These are phyloP conservation scores for Trematomus bernacchii DNA, from an alignment of 2,797 vertebrate species.

Conservation along the genomic window DNA sequence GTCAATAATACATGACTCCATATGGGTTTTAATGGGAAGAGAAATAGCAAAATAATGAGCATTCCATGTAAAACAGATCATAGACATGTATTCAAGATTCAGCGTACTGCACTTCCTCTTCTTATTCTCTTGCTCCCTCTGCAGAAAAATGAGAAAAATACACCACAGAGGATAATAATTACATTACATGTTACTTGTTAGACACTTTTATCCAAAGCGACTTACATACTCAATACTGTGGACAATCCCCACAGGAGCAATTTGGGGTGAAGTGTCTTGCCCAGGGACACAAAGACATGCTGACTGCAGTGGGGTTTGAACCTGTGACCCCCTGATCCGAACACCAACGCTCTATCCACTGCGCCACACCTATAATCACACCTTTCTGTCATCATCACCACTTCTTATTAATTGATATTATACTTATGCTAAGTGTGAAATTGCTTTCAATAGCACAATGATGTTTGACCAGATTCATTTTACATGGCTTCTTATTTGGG, in stretches of 20 bases:
- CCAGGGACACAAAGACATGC: too few species aligned
- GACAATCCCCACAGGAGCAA: too few species aligned
- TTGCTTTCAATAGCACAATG: background rate
- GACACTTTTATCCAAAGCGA: too few species aligned
- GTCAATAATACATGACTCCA: conserved; percentile 44
- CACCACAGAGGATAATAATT: conserved; percentile 37
- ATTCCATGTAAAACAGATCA: conserved; percentile 34
- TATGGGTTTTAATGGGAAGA: conserved; percentile 6
- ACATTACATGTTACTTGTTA: too few species aligned
- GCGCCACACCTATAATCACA: too few species aligned
- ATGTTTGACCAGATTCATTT: conserved; percentile 33
- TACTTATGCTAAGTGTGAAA: background rate
- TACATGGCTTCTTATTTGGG: conserved; percentile 52
- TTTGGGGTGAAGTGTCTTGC: too few species aligned
- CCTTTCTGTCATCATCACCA: background rate
- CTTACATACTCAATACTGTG: too few species aligned
- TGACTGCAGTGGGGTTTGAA: too few species aligned
- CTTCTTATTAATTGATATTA: background rate
- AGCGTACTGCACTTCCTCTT: conserved; percentile 6
- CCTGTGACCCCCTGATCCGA: too few species aligned
- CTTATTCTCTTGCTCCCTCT: conserved; percentile 81
- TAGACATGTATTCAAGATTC: conserved; percentile 8
- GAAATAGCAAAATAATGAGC: conserved; percentile 31
- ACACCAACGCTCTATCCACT: too few species aligned
- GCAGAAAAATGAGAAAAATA: conserved; percentile 67